These are phyloP conservation scores for Phalanger gymnotis DNA, from an alignment of 2,797 vertebrate genomes.

Conservation along the genomic window DNA sequence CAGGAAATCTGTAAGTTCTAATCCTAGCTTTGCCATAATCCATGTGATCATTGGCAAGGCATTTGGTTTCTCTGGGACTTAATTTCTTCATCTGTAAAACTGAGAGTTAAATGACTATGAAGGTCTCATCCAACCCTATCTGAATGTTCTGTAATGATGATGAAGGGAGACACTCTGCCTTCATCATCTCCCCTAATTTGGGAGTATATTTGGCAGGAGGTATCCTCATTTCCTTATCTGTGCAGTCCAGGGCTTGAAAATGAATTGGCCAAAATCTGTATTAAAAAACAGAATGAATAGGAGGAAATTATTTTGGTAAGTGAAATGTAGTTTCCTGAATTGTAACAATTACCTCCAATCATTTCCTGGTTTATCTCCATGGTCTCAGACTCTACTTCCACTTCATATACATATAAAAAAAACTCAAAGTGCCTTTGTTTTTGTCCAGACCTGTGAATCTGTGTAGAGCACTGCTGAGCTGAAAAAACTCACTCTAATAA, in stretches of 20 bases:
- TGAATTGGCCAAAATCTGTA: not conserved
- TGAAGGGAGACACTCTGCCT: not conserved
- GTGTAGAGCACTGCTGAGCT: not conserved
- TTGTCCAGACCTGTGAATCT: not conserved
- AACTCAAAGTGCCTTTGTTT: not conserved
- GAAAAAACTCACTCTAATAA: not conserved
- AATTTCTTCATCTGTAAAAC: not conserved
- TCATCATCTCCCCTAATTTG: not conserved
- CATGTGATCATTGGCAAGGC: not conserved
- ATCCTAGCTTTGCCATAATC: not conserved
- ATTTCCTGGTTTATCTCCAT: conserved; percentile 23
- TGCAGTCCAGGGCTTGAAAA: not conserved
- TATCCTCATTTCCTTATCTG: not conserved
- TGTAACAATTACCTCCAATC: not conserved
- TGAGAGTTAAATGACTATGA: not conserved
- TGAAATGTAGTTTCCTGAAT: conserved; percentile 12
- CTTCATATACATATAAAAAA: not conserved
- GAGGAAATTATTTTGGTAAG: conserved; percentile 22
- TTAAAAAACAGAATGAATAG: conserved; percentile 1
- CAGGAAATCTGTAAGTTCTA: not conserved
- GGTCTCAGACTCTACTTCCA: not conserved
- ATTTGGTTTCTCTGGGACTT: not conserved
- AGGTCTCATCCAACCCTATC: not conserved
- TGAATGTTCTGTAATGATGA: not conserved
- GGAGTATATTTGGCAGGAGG: not conserved